Conservation (phyloP, 2,888 invertebrate genomes). For the Caenorhabditis sulstoni region DNA sequence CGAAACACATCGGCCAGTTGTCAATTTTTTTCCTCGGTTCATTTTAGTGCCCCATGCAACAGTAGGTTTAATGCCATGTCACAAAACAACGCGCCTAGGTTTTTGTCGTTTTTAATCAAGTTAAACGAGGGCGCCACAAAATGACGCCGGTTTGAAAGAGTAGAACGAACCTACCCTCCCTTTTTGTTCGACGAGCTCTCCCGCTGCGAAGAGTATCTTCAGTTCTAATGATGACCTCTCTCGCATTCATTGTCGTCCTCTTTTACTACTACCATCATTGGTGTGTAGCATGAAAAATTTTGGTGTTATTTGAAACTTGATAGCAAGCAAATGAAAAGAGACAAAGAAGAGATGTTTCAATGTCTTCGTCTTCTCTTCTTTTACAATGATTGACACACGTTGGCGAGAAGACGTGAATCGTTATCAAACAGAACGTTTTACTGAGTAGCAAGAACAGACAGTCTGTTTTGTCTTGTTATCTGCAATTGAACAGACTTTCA, state of each 20-base stretch:
- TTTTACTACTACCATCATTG: slow-evolving; percentile 7
- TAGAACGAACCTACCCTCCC: not conserved
- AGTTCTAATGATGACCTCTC: slow-evolving; percentile 36
- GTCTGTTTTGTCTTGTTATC: too few relatives aligned
- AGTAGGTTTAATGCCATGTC: not conserved
- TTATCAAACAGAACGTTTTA: too few relatives aligned
- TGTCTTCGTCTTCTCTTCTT: not conserved
- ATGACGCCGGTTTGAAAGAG: not conserved
- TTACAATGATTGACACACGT: slow-evolving; percentile 20
- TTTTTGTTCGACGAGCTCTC: slow-evolving; percentile 7
- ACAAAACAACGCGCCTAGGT: not conserved
- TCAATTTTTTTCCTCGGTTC: slow-evolving; percentile 10
- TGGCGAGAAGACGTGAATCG: not conserved
- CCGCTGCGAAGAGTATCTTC: slow-evolving; percentile 19
- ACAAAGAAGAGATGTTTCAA: slow-evolving; percentile 3
- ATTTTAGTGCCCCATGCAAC: not conserved
- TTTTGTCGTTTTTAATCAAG: slow-evolving; percentile 30
- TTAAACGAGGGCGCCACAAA: slow-evolving; percentile 7
- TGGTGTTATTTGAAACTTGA: slow-evolving; percentile 42
- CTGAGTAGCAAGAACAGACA: too few relatives aligned
- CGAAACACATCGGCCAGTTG: slow-evolving; percentile 3
- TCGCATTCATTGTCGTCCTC: slow-evolving; percentile 36
- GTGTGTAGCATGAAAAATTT: slow-evolving; percentile 28
- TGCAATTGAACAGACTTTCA: too few relatives aligned
- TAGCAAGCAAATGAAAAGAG: slow-evolving; percentile 1